Base-by-base conservation (phyloP, 2,113 vertebrate genomes). In the Rhombomys opimus region DNA sequence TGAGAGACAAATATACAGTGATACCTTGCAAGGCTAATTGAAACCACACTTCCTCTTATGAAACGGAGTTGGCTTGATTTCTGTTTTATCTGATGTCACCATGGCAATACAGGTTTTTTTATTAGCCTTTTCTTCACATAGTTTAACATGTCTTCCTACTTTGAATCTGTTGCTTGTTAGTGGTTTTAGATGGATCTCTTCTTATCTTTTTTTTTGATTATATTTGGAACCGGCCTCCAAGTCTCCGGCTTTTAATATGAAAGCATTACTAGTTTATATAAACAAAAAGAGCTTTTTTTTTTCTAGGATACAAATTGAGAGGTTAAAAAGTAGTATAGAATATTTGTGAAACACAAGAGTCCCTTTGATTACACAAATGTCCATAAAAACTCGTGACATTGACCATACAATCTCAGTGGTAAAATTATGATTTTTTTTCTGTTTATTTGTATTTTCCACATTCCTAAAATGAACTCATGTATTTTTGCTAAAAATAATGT, bases 1-100 rank as follows among this genome's bases (percentile, higher is more conserved):
- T 94, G 59, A 96, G 96, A 94, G 96, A 97, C 92, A 97, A 97
- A 80, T 92, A 95, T 52, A 87, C 78, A 75, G 95, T 95, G 57
- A 95, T 92, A 65, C 94, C 63, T 76, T 95, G 92, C 95, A 97
- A 97, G 88, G 92, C 93, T 92, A 97, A 97, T 84, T 38, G 90
- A 89, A 96, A 94, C 78, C 95, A 96, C 82, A 89, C 93, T 94
- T 95, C 96, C 22, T 82, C 82, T n/a, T 95, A 94, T 87, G 92
- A 95, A 93, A 95, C 96, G 95, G 97, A 97, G 81, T 75, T 93
- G 77, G 41, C 77, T 41, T 84, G 25, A 86, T 77, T 87, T 95
- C 70, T 87, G 12, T 77, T 90, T 92, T 87, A 88, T 57, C 65
- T 93, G 50, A 70, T 63, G 73, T 61, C 96, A 85, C 65, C 92